Evolutionary conservation across 2,888 invertebrate genomes (phyloP), one percentile per base, ranked within the genome.

Genomic region (Drosophila bunnanda): DNA sequence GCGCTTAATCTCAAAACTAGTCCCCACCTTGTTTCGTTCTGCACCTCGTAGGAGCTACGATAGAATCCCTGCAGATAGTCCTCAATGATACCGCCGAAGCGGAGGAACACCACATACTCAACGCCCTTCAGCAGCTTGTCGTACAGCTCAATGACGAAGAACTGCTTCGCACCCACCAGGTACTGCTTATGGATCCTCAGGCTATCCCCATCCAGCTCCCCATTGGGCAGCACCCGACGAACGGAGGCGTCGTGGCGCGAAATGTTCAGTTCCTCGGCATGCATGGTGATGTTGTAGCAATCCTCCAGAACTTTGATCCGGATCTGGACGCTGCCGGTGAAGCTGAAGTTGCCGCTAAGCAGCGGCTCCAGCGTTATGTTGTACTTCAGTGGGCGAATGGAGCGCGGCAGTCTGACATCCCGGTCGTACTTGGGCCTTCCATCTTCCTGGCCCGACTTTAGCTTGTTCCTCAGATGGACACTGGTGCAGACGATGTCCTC

Each of bases 41-140:
- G 94, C 75, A 94, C 94, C 78, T 93, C 93, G 91, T 97, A 97
- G 0, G 96, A 96, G 92, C 96, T 97, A 80, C 96, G 94, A 89
- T 97, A 97, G 92, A 97, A 97, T 46, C 97, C 97, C 83, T 95
- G 95, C 38, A 97, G 93, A 77, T 95, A 94, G 89, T 97, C 96
- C 86, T 95, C 96, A 56, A 97, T 93, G 68, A 94, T 93, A 1
- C 97, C 97, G 7, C 93, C 93, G 88, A 95, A 98, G 53, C 94
- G 94, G 71, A 97, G 95, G 76, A 94, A 93, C 75, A 98, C 90
- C 56, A 94, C 92, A 90, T 97, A 97, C 74, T 94, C 93, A 50
- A 93, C 92, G 15, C 95, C 95, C 15, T 92, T 93, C 76, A 93
- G 92, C 70, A 97, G 90, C 28, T 92, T 91, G 55, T 94, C 94